A percentile compares a stretch with the other conserved stretches of the same genome.
These are phyloP conservation scores for Eristalis arbustorum DNA, from an alignment of 2,888 invertebrate genomes.

Conservation along the genomic window DNA sequence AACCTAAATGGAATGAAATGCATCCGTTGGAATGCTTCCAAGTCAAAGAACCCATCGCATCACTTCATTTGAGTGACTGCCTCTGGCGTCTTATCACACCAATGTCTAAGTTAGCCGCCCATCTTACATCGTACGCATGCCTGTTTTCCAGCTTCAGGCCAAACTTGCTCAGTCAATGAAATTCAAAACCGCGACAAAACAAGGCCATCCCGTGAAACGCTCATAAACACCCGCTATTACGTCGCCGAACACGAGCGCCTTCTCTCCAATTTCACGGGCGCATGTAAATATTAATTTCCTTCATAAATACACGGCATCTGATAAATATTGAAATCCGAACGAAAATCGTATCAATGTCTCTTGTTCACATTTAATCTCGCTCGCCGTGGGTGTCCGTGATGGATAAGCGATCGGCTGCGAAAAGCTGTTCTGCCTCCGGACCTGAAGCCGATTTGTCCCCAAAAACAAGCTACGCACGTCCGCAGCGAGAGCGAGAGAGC, in stretches of 20 bases:
- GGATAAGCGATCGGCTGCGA: conserved; percentile 10
- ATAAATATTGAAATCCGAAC: conserved; percentile 6
- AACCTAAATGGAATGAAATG: too few species aligned
- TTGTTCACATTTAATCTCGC: conserved; percentile 32
- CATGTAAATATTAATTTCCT: not conserved
- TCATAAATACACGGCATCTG: not conserved
- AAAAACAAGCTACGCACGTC: not conserved
- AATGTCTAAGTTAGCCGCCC: not conserved
- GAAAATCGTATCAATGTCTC: conserved; percentile 13
- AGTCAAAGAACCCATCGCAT: too few species aligned
- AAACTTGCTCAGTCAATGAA: not conserved
- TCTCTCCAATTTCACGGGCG: conserved; percentile 19
- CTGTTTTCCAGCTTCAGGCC: not conserved
- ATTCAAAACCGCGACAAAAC: not conserved
- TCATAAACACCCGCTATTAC: conserved; percentile 2
- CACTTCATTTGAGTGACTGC: too few species aligned
- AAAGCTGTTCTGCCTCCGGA: conserved; percentile 33
- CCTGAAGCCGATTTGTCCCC: conserved; percentile 10
- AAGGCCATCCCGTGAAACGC: not conserved
- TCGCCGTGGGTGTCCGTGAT: conserved; percentile 59
- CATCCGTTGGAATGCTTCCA: too few species aligned
- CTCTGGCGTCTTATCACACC: too few species aligned
- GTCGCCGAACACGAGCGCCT: not conserved
- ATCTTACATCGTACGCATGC: not conserved
- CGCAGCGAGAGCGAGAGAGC: not conserved